These are phyloP conservation scores for Philypnodon macrostomus DNA, from an alignment of 2,797 vertebrate genomes.

Conservation along the genomic window DNA sequence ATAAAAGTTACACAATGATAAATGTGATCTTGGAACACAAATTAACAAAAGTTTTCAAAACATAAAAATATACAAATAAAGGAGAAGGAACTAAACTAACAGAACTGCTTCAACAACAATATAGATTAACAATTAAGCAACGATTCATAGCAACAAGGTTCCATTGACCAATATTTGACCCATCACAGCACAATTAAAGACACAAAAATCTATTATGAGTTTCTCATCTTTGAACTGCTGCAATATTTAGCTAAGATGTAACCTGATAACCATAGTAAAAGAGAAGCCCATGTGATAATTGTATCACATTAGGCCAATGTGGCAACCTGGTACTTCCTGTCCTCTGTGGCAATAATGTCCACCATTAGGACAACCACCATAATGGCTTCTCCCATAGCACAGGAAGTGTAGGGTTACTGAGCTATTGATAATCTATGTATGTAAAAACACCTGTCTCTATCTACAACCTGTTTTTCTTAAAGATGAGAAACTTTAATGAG, in stretches of 20 bases:
- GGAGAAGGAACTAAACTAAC: constrained; percentile 84
- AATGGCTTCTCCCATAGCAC: constrained; percentile 65
- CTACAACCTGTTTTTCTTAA: constrained; percentile 70
- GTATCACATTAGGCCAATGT: constrained; percentile 65
- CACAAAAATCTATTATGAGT: constrained; percentile 99
- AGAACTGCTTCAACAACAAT: constrained; percentile 94
- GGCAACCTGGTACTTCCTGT: constrained; percentile 75
- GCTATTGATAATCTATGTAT: constrained; percentile 56
- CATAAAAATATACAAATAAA: constrained; percentile 74
- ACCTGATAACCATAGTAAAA: constrained; percentile 45
- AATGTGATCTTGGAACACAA: constrained; percentile 76
- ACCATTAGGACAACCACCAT: too few species aligned
- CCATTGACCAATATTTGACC: constrained; percentile 93
- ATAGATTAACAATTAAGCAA: constrained; percentile 90
- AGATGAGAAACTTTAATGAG: constrained; percentile 99
- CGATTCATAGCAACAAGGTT: constrained; percentile 98
- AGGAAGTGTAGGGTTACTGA: constrained; percentile 69
- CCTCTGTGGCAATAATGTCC: constrained; percentile 62
- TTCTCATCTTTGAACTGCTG: constrained; percentile 93
- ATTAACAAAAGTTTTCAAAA: constrained; percentile 74
- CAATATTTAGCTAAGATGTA: constrained; percentile 33
- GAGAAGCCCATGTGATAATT: constrained; percentile 65
- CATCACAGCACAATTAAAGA: constrained; percentile 96
- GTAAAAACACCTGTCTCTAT: constrained; percentile 52
- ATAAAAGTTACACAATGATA: constrained; percentile 75